These are phyloP conservation scores for Phataginus tricuspis DNA, from an alignment of 2,797 vertebrate species.

Conservation along the genomic window DNA sequence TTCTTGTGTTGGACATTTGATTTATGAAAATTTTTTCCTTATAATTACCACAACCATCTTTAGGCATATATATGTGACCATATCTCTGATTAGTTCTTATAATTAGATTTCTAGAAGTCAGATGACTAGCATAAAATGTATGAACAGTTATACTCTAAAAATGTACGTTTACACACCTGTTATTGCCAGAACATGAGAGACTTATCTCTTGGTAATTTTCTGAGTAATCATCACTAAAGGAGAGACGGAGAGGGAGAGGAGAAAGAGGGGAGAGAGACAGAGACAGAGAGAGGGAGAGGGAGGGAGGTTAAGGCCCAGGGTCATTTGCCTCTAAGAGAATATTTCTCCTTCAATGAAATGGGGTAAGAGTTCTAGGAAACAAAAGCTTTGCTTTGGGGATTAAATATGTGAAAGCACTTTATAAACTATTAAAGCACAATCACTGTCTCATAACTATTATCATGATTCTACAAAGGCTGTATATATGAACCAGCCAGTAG, in stretches of 20 bases:
- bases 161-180: not conserved
- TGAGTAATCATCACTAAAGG: not conserved
- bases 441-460: not conserved
- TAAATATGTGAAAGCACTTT: conserved; percentile 25
- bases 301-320: not conserved
- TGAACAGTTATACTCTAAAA: not conserved
- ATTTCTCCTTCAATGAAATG: not conserved
- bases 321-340: not conserved
- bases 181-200: not conserved
- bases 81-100: conserved; percentile 35
- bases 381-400: conserved; percentile 11
- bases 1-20: not conserved
- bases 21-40: conserved; percentile 45
- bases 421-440: conserved; percentile 39
- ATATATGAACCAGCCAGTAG: not conserved
- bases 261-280: not conserved
- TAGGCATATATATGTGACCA: conserved; percentile 18
- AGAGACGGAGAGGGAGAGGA: not conserved
- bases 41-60: not conserved
- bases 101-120: conserved; percentile 36
- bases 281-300: not conserved
- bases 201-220: not conserved
- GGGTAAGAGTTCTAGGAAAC: conserved; percentile 11
- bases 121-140: not conserved
- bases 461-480: not conserved